phyloP scores from a whole-genome alignment of 2,888 invertebrate species.

The Idaea aversata region DNA sequence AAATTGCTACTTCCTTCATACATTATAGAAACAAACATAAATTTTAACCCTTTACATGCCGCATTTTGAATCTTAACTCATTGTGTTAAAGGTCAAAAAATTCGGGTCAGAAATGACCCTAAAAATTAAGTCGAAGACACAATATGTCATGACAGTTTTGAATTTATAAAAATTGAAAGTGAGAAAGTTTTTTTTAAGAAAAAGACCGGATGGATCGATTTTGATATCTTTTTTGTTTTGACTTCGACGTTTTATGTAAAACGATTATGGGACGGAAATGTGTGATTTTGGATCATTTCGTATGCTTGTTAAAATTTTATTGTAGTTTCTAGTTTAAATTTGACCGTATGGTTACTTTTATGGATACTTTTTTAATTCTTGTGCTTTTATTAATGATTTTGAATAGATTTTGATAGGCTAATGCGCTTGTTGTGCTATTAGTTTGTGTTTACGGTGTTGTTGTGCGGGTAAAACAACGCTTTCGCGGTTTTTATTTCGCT shows the following conservation, averaged over 20 bases:
- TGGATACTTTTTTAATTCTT: neutral
- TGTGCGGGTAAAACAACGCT: too few relatives aligned
- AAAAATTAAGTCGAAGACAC: neutral
- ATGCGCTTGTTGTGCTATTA: too few relatives aligned
- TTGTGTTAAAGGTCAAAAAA: neutral
- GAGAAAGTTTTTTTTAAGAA: neutral
- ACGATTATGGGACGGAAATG: neutral
- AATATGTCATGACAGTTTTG: neutral
- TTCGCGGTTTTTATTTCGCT: too few relatives aligned
- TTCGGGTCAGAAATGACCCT: neutral
- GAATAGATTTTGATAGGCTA: too few relatives aligned
- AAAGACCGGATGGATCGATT: neutral
- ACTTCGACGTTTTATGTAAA: neutral
- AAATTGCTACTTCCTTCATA: conserved; percentile 8
- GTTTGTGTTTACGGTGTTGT: too few relatives aligned
- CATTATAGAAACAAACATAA: neutral
- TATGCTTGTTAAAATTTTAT: neutral
- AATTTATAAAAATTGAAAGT: neutral
- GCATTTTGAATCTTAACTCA: neutral
- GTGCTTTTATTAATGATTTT: neutral
- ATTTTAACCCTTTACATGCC: neutral
- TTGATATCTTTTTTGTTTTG: neutral
- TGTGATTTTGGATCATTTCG: neutral
- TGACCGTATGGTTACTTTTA: neutral
- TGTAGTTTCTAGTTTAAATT: neutral